Evolutionary conservation across 2,888 invertebrate genomes (phyloP).

Genomic region (Protonemura montana): DNA sequence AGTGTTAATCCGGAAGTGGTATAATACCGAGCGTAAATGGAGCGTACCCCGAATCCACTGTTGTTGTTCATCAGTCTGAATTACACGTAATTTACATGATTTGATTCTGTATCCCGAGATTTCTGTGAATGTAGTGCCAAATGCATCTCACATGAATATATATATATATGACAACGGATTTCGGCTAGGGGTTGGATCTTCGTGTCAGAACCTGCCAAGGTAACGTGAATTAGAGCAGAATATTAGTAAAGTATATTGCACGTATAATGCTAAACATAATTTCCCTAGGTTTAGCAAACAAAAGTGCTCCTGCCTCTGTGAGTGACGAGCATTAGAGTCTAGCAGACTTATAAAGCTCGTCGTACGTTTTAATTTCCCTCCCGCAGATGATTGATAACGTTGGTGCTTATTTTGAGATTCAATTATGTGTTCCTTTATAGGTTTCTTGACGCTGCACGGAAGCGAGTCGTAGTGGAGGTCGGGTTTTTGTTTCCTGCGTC

Average conservation of each 20-base stretch:
- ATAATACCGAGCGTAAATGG: too few relatives aligned
- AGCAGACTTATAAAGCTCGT: neutral
- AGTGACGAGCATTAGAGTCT: neutral
- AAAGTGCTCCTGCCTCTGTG: slow-evolving; percentile 8
- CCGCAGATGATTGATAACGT: slow-evolving; percentile 26
- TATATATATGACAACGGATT: neutral
- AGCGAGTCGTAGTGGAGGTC: neutral
- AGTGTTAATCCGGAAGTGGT: too few relatives aligned
- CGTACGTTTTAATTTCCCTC: slow-evolving; percentile 19
- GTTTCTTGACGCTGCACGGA: neutral
- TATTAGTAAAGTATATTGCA: neutral
- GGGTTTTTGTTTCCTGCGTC: slow-evolving; percentile 17
- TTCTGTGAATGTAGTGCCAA: neutral
- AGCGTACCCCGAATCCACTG: too few relatives aligned
- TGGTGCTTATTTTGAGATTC: slow-evolving; percentile 21
- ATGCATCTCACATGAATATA: neutral
- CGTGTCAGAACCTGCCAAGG: neutral
- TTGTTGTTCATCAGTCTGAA: neutral
- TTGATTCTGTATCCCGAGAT: neutral
- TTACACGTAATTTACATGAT: neutral
- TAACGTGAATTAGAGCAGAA: neutral
- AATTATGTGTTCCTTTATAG: slow-evolving; percentile 27
- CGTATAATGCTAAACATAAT: slow-evolving; percentile 16
- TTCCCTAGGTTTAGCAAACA: neutral
- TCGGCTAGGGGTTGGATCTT: neutral